Conservation (phyloP, 2,113 vertebrate species). For the Oreochromis tanganicae region DNA sequence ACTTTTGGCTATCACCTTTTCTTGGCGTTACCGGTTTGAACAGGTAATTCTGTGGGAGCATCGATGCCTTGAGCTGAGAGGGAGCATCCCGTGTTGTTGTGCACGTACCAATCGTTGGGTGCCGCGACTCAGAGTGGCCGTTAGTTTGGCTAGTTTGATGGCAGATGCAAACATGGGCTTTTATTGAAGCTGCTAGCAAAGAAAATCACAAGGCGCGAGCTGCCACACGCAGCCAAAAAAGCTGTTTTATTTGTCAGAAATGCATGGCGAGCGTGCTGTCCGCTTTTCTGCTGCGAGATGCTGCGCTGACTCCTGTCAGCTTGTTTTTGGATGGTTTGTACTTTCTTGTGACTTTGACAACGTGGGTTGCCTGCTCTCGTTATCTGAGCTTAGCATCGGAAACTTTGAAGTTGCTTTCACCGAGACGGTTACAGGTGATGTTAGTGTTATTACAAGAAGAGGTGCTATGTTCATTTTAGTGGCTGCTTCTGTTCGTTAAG, state of each 20-base stretch:
- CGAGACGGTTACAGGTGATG: background rate
- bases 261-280: background rate
- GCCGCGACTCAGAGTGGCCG: background rate
- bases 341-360: constrained; percentile 26
- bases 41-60: background rate
- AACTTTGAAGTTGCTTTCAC: background rate
- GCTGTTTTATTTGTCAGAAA: background rate
- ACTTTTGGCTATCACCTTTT: background rate
- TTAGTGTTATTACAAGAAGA: background rate
- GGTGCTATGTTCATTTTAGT: background rate
- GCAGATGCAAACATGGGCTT: constrained; percentile 6
- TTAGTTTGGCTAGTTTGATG: background rate
- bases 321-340: background rate
- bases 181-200: background rate
- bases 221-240: background rate
- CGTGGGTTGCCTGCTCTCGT: background rate
- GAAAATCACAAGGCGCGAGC: background rate
- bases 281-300: background rate
- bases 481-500: background rate
- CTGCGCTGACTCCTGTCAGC: background rate
- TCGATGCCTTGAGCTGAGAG: background rate
- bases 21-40: background rate
- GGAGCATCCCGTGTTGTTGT: background rate
- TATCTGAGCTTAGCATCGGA: background rate
- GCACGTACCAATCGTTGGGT: background rate